Percentiles rank a stretch among this genome's conserved stretches.
Conservation (phyloP, 2,888 invertebrate species). For the Dione juno region DNA sequence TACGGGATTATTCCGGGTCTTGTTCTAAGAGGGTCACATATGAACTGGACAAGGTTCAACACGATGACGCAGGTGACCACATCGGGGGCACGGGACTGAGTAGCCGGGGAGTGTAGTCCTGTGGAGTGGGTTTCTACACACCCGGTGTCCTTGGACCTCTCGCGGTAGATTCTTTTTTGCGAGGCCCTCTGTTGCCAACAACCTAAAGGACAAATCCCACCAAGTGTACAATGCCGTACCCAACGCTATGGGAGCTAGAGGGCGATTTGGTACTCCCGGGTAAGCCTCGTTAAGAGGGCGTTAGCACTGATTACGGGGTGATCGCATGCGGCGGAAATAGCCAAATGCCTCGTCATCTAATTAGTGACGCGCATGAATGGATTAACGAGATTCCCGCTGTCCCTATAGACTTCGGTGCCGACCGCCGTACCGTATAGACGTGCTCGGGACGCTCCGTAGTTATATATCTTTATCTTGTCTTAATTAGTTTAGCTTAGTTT, state of each 20-base stretch:
- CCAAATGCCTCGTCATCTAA: constrained; percentile 85
- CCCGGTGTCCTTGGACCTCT: not conserved
- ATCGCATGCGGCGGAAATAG: constrained; percentile 53
- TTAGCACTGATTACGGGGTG: not conserved
- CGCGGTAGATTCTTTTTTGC: not conserved
- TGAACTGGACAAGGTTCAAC: constrained; percentile 44
- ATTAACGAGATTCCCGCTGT: constrained; percentile 74
- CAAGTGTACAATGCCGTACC: not conserved
- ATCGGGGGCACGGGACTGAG: not conserved
- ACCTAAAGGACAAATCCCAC: not conserved
- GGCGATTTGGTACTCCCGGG: not conserved
- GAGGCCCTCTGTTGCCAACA: constrained; percentile 37
- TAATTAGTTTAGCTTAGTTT: no score
- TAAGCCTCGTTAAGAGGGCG: not conserved
- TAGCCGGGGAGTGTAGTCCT: not conserved
- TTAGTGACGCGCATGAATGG: constrained; percentile 85
- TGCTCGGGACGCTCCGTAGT: no score
- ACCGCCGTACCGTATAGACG: no score
- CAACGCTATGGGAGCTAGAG: not conserved
- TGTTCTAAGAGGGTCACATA: constrained; percentile 41
- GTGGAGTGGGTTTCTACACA: not conserved
- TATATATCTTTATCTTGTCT: no score
- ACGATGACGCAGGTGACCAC: constrained; percentile 25
- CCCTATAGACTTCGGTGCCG: no score
- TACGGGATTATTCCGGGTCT: constrained; percentile 12